Base-by-base conservation (phyloP, 2,888 invertebrate genomes). In the Phlogophora meticulosa region DNA sequence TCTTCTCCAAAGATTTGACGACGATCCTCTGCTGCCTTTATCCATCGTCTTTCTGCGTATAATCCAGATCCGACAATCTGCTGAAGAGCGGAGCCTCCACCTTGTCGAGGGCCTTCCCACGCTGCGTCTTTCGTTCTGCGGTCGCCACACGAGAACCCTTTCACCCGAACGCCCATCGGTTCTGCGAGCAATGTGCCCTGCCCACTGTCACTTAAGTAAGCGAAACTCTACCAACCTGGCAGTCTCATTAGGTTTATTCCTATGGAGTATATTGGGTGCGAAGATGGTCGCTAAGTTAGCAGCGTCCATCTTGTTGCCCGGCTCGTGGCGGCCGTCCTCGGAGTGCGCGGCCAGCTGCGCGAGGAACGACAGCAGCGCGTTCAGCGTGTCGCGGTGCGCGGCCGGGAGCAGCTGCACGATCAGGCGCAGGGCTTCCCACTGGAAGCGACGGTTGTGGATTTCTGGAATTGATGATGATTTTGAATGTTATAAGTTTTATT, bases 301-400 rank as follows among this genome's bases (percentile, higher is more conserved):
- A 49, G 98, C 97, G 91, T 99, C 98, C 99, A 99, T 99, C 95
- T 98, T 98, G 94, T 99, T 99, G 1, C 99, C 99, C 15, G 96
- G 91, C 70, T 96, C 95, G 78, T 95, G 96, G 76, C 95, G 96
- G 58, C 94, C 94, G 89, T 98, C 98, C 51, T 96, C 96, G 51
- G 98, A 96, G 92, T 98, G 96, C 66, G 96, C 95, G 0, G 98
- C 97, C 34, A 98, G 97, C 80, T 97, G 97, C 36, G 97, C 96
- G 59, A 99, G 96, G 93, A 99, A 99, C 82, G 96, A 96, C 46
- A 99, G 96, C 72, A 99, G 95, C 4, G 97, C 97, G 93, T 97
- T 97, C 28, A 99, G 96, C 0, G 99, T 99, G 95, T 99, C 99
- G 52, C 99, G 96, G 93, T 99, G 98, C 0, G 98, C 97, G 2